Conservation (phyloP, 1,140 invertebrate genomes). For the Leptopilina boulardi region DNA sequence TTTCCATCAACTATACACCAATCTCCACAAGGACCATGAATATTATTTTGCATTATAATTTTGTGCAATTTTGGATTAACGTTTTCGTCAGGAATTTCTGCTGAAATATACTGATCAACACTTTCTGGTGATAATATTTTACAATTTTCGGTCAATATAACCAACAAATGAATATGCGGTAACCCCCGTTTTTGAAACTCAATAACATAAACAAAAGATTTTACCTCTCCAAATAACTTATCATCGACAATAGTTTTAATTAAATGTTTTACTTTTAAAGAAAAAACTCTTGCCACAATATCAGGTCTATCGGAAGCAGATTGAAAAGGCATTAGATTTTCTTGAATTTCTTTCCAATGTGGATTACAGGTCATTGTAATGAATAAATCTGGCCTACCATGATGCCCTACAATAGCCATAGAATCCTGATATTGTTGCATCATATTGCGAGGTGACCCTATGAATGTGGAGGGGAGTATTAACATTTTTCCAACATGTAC, state of each 20-base stretch:
- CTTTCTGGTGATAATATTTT: not conserved
- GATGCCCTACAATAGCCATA: slow-evolving; percentile 70
- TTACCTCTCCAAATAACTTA: slow-evolving; percentile 24
- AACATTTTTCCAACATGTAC: slow-evolving; percentile 45
- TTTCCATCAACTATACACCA: not conserved
- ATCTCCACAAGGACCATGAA: not conserved
- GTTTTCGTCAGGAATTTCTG: not conserved
- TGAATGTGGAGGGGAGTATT: slow-evolving; percentile 65
- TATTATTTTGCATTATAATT: not conserved
- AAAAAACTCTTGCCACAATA: slow-evolving; percentile 69
- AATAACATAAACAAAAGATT: slow-evolving; percentile 34
- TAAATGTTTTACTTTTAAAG: slow-evolving; percentile 63
- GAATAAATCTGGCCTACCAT: slow-evolving; percentile 5
- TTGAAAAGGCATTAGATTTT: slow-evolving; percentile 59
- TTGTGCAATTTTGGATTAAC: not conserved
- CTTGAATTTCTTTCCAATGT: slow-evolving; percentile 71
- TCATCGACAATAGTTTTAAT: slow-evolving; percentile 54
- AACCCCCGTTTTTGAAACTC: slow-evolving; percentile 36
- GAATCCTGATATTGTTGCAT: slow-evolving; percentile 68
- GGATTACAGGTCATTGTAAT: slow-evolving; percentile 68
- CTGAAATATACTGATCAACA: not conserved
- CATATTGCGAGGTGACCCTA: slow-evolving; percentile 67
- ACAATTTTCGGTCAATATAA: not conserved
- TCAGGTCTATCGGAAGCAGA: slow-evolving; percentile 63
- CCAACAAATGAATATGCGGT: slow-evolving; percentile 33